Evolutionary conservation across 2,888 invertebrate genomes (phyloP), one percentile per base, ranked within the genome.

Genomic region (Cynaeus angustus): DNA sequence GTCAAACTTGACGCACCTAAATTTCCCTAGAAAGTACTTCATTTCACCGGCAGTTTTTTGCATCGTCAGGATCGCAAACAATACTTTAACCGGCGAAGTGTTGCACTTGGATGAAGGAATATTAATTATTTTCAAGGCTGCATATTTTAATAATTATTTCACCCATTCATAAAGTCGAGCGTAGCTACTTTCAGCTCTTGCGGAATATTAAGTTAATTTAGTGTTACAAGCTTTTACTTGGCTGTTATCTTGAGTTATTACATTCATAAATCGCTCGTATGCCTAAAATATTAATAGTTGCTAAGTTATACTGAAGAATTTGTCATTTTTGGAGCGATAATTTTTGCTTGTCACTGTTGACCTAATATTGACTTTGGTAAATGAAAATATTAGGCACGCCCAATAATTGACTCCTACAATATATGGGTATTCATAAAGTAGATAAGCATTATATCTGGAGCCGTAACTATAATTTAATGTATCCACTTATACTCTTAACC

Each of bases 11-110:
- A 46, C 16, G 46, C 16, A 6, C 8, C 46, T 8, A 46, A 46
- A 46, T 46, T 43, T 46, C 46, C 46, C 46, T 21, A 46, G 21
- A 46, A 13, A n/a, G n/a, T 41, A 10, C 13, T 12, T 12, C 41
- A 6, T 2, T 13, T 3, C 37, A 37, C n/a, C 37, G 37, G 37
- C 7, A 21, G 33, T 33, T 33, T 33, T 33, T n/a, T 33, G 33
- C 33, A 33, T 4, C n/a, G 33, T 33, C 33, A 33, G 33, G 33
- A 33, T 33, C n/a, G 33, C 33, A 33, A 33, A 33, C 21, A 21
- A 21, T 21, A 21, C 21, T 21, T 33, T 33, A 33, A 33, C 21
- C 21, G 21, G 21, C n/a, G 3, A 33, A 33, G 33, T 33, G 33
- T 21, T 21, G 21, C 21, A 21, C 21, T 21, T 4, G 4, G 21